These are phyloP conservation scores for Syrmaticus mikado DNA, from an alignment of 2,113 vertebrate genomes.

Conservation along the genomic window DNA sequence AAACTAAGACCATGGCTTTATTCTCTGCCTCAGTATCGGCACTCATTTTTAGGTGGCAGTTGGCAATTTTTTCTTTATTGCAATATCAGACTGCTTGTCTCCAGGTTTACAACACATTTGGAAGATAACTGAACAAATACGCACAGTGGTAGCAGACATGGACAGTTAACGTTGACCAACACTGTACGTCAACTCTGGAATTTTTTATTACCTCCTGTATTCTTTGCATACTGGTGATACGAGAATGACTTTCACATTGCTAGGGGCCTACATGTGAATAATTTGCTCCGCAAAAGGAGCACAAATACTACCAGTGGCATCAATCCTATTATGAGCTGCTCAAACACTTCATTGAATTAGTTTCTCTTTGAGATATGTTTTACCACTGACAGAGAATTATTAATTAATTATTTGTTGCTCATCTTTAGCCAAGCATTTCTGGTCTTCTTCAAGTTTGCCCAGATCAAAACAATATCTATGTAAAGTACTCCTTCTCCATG, in stretches of 20 bases:
- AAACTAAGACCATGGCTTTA: background rate
- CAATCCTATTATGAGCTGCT: accelerated
- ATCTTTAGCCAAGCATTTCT: background rate
- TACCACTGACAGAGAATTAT: background rate
- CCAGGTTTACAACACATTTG: background rate
- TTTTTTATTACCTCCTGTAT: background rate
- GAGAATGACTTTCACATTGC: background rate
- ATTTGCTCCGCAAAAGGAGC: background rate
- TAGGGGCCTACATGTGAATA: background rate
- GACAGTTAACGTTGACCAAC: background rate
- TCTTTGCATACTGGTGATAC: background rate
- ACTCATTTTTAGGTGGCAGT: background rate
- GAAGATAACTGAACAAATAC: background rate
- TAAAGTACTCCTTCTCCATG: accelerated
- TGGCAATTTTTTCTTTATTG: background rate
- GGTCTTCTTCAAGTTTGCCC: background rate
- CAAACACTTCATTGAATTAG: background rate
- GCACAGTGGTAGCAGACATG: background rate
- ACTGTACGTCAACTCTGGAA: background rate
- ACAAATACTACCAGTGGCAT: background rate
- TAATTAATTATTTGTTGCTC: background rate
- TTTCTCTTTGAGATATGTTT: accelerated
- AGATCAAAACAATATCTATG: background rate
- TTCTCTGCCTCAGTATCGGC: background rate
- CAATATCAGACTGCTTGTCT: background rate